Evolutionary conservation across 2,888 invertebrate genomes (phyloP).

Genomic region (Tanytarsus gracilentus): DNA sequence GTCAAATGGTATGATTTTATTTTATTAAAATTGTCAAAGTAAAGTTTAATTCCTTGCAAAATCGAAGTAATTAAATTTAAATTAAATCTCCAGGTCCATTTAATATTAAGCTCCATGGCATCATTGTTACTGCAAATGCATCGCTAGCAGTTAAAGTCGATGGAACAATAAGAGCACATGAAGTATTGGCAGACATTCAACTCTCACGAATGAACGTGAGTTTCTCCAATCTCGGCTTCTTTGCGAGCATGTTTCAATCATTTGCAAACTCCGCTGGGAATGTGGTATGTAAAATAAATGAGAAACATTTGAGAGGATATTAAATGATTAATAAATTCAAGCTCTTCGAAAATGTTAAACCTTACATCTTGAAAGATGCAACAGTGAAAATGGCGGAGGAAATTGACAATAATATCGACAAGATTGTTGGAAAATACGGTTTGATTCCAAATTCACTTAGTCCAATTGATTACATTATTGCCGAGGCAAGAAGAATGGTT

Average conservation of each 20-base stretch:
- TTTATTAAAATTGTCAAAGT: conserved; percentile 39
- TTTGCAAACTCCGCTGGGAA: conserved; percentile 73
- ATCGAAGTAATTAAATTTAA: conserved; percentile 42
- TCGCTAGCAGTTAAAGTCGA: conserved; percentile 61
- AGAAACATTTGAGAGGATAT: not conserved
- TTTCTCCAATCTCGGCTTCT: conserved; percentile 71
- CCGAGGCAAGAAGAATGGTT: conserved; percentile 63
- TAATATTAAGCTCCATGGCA: conserved; percentile 62
- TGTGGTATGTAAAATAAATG: conserved; percentile 46
- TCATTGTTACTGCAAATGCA: conserved; percentile 59
- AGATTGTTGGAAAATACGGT: conserved; percentile 57
- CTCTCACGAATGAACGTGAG: conserved; percentile 69
- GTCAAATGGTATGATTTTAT: conserved; percentile 3
- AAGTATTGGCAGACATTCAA: conserved; percentile 68
- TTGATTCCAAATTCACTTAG: conserved; percentile 73
- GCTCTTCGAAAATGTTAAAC: conserved; percentile 79
- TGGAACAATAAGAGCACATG: conserved; percentile 67
- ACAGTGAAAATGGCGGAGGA: conserved; percentile 63
- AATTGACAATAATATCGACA: conserved; percentile 63
- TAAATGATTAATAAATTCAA: conserved; percentile 39
- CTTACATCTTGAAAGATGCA: conserved; percentile 68
- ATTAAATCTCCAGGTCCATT: conserved; percentile 55
- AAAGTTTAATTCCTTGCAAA: conserved; percentile 64
- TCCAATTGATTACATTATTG: conserved; percentile 73
- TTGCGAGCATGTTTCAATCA: conserved; percentile 60